phyloP scores from a whole-genome alignment of 2,113 vertebrate genomes.

The Procavia capensis region DNA sequence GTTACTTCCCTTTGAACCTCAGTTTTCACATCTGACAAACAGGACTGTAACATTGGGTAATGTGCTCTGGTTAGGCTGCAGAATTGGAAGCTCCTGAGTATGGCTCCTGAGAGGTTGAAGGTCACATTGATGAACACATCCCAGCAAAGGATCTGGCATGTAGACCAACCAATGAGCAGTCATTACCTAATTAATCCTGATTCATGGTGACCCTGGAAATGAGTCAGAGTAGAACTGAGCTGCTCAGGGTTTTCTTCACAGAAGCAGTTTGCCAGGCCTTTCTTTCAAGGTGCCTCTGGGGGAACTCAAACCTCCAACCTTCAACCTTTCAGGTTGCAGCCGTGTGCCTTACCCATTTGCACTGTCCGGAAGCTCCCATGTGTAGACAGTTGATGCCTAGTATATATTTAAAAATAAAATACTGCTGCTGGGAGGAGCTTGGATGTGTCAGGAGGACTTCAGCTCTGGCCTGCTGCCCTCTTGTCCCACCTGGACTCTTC shows the following conservation, averaged over 20 bases:
- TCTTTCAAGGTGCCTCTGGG: no score
- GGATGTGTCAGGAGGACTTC: not conserved
- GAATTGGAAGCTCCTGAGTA: not conserved
- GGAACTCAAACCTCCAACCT: no score
- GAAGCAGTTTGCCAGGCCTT: no score
- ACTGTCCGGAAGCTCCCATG: no score
- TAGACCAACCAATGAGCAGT: no score
- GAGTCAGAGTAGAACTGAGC: no score
- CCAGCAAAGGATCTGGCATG: not conserved
- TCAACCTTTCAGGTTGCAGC: no score
- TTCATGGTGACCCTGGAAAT: no score
- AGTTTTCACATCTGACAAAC: not conserved
- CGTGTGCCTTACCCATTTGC: no score
- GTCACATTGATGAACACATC: not conserved
- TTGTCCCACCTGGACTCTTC: no score
- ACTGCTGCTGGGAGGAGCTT: not conserved
- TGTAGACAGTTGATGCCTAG: not conserved
- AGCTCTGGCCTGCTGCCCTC: not conserved
- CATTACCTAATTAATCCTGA: no score
- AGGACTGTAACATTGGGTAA: not conserved
- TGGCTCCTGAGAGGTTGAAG: not conserved
- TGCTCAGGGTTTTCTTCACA: no score
- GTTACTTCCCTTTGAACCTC: not conserved
- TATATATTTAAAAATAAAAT: not conserved
- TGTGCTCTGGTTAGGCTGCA: not conserved